Base-by-base conservation (phyloP, 2,888 invertebrate species). In the Pyrgus malvae region DNA sequence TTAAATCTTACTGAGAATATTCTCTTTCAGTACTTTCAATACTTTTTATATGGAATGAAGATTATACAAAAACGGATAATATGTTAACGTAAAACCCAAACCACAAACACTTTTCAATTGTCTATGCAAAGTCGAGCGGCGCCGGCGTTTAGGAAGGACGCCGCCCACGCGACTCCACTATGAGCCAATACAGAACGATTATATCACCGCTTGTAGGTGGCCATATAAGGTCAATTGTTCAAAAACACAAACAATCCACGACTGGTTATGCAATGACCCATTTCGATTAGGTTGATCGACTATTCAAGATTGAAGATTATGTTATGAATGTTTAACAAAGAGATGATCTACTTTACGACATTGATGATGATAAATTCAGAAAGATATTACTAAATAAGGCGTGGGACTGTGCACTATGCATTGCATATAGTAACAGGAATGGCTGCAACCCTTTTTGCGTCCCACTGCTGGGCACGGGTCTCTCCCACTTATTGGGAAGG, bases 141-240 rank as follows among this genome's bases (percentile, higher is more conserved):
- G 72, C 69, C 72, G 74, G 69, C 55, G 62, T 55, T 63, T 71
- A 70, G 76, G 83, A 84, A 86, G 84, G 84, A 85, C 87, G 76
- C 74, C 76, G 72, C 87, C 87, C 81, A 86, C 88, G 76, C 80
- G 57, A 56, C 61, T 62, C 65, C 65, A 68, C 76, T 74, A 72
- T 81, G 80, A 81, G 74, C 78, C 79, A 80, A 80, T 76, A 53
- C 53, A 76, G 63, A 57, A 61, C 64, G 83, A 83, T 87, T 88
- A 86, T 86, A 86, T 87, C 87, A 86, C 82, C 83, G 78, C 73
- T 78, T 82, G 88, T 88, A 87, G 87, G 88, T 83, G 83, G 85
- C 88, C 87, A 78, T 88, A 88, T 86, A 87, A 88, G 87, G 87
- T 83, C 85, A 86, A 88, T 69, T 87, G 83, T 80, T 80, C 71